Conservation (phyloP, 2,113 vertebrate species). For the Sakesphorus luctuosus region DNA sequence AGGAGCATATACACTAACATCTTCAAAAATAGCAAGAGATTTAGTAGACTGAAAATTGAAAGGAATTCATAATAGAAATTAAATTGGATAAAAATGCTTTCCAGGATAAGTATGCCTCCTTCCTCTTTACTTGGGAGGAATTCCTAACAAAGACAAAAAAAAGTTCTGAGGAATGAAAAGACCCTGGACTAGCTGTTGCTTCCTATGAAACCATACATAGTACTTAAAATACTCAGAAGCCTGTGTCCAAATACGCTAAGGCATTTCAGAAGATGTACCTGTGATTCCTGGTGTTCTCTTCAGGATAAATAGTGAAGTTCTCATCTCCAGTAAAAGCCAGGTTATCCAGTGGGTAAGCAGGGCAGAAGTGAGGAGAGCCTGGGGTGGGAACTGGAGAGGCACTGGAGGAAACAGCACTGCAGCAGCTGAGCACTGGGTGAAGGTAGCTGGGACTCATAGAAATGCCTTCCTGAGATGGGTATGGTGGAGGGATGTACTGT, state of each 20-base stretch:
- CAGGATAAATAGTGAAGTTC: not conserved
- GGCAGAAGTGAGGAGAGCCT: conserved; percentile 71
- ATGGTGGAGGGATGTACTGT: conserved; percentile 78
- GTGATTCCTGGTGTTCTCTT: not conserved
- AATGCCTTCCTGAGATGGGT: conserved; percentile 59
- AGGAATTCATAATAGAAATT: not conserved
- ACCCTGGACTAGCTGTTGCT: not conserved
- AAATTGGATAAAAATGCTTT: not conserved
- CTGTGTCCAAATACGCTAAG: not conserved
- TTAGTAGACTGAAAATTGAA: not conserved
- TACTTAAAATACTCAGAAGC: not conserved
- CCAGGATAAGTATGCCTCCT: not conserved
- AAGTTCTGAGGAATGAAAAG: not conserved
- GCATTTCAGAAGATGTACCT: conserved; percentile 68
- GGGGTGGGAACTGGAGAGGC: not conserved
- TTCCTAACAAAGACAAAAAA: not conserved
- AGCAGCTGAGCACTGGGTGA: conserved; percentile 43
- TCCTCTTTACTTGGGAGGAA: not conserved
- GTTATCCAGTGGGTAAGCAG: conserved; percentile 72
- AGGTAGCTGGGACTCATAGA: not conserved
- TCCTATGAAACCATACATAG: not conserved
- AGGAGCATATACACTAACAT: not conserved
- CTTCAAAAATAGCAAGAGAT: not conserved
- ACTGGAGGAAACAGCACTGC: not conserved
- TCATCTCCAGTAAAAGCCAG: conserved; percentile 64